Evolutionary conservation across 2,888 invertebrate species (phyloP), one percentile per base, ranked within the genome.

Genomic region (Drosophila melanosoma): DNA sequence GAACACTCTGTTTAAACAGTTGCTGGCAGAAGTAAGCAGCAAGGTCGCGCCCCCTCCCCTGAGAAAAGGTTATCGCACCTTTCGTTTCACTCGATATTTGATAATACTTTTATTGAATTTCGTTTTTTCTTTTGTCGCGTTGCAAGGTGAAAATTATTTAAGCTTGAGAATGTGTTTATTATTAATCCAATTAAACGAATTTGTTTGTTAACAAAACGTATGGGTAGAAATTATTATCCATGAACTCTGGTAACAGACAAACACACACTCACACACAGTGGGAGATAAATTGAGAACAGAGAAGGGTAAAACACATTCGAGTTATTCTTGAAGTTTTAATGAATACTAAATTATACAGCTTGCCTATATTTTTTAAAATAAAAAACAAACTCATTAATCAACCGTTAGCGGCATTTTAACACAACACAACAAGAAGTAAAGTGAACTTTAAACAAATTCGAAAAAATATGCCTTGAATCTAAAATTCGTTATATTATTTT

Each of bases 1-100:
- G 69, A 62, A 32, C 65, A 64, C 35, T 85, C 45, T 87, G 81
- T 85, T 86, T 81, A 83, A 74, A 86, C 85, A 85, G 86, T 88
- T 85, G 85, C 73, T 63, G 75, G 59, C 76, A 74, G 82, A 76
- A 85, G 79, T 65, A 79, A 74, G 74, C 71, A 12, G 51, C 80
- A 76, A 82, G 83, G 83, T 86, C 83, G 81, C 68, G 69, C 67
- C 85, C 72, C 81, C 73, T 45, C 8, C 45, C 23, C 45, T 23
- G 23, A 23, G 52, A 45, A 73, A 70, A 83, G 86, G 86, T 83
- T 85, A 78, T 64, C 79, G 81, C 78, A 85, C 82, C 73, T 69
- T 82, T 82, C 65, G 72, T 64, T 57, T 32, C 35, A 68, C 7
- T 63, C 72, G 32, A 29, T 62, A 61, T 65, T 59, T 36, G 54